These are phyloP conservation scores for Eilema sororculum DNA, from an alignment of 2,888 invertebrate genomes.

Conservation along the genomic window DNA sequence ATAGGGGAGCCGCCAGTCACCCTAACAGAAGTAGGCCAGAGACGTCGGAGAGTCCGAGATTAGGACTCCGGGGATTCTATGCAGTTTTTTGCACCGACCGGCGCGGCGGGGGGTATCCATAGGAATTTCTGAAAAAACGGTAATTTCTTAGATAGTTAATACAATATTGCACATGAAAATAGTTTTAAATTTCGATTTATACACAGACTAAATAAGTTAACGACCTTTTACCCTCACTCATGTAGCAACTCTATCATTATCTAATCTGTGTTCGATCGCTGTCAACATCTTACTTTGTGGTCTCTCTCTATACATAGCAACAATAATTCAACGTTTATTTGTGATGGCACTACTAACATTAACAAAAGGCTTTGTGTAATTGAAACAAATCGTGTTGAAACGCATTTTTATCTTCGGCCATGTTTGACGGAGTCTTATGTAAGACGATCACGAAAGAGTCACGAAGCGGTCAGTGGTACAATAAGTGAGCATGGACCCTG, in stretches of 20 bases:
- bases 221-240: background rate
- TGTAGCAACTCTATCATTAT: background rate
- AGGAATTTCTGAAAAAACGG: no score
- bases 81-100: no score
- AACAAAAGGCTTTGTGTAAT: background rate
- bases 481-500: slow-evolving; percentile 21
- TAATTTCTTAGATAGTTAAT: no score
- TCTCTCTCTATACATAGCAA: background rate
- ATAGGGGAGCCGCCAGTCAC: no score
- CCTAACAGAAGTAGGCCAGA: no score
- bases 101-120: no score
- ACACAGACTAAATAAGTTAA: background rate
- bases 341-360: background rate
- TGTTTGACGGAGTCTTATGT: slow-evolving; percentile 34
- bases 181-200: no score
- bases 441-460: slow-evolving; percentile 42
- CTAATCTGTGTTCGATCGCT: background rate
- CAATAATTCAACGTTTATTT: background rate
- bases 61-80: no score
- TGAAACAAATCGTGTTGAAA: slow-evolving; percentile 10
- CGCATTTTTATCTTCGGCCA: slow-evolving; percentile 3
- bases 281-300: background rate
- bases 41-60: no score
- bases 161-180: background rate
- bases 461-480: slow-evolving; percentile 33